A percentile compares a stretch with the other conserved stretches of the same genome.
Conservation (phyloP, 2,113 vertebrate genomes). For the Murina feae region DNA sequence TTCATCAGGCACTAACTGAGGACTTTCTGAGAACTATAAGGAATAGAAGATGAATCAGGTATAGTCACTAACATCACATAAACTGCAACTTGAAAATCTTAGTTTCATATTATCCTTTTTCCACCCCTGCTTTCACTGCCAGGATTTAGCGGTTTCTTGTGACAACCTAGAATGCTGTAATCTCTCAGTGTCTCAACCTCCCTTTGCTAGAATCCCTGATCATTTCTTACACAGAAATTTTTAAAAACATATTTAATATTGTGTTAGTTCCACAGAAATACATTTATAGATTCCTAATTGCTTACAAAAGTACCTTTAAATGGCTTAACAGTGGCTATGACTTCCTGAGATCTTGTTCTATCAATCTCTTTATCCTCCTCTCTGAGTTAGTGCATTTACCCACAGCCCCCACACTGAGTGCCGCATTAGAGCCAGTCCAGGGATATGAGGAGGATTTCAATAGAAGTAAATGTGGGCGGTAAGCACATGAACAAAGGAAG, state of each 20-base stretch:
- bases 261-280: background rate
- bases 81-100: background rate
- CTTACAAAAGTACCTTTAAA: background rate
- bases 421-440: background rate
- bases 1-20: background rate
- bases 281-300: background rate
- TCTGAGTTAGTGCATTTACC: background rate
- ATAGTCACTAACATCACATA: background rate
- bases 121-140: background rate
- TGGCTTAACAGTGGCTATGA: background rate
- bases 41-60: background rate
- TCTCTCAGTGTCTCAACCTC: background rate
- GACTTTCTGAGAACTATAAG: background rate
- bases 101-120: background rate
- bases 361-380: background rate
- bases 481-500: background rate
- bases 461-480: background rate
- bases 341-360: background rate
- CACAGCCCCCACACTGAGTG: background rate
- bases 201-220: slow-evolving; percentile 19
- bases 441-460: background rate
- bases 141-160: background rate
- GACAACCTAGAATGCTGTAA: background rate
- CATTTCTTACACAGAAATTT: background rate
- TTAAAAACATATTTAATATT: background rate